Percentiles rank a stretch among this genome's conserved stretches.
These are phyloP conservation scores for Calyptomena viridis DNA, from an alignment of 2,113 vertebrate genomes.

Conservation along the genomic window DNA sequence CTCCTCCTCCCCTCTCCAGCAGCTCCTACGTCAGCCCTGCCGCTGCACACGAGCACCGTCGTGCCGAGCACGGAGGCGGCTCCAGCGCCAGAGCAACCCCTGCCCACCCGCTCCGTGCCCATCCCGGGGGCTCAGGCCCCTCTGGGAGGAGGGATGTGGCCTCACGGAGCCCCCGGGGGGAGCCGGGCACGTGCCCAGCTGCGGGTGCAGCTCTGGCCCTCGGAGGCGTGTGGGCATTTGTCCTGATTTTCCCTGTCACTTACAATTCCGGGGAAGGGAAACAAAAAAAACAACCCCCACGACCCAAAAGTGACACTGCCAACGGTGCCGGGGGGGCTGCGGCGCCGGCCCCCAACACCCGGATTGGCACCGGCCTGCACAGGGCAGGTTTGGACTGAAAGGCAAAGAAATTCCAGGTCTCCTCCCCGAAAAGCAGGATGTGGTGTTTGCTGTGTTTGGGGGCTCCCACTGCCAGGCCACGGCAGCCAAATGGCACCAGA, in stretches of 20 bases:
- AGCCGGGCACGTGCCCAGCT: neutral
- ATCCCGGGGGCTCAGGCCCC: neutral
- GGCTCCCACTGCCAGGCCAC: neutral
- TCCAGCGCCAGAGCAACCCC: neutral
- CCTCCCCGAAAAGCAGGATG: neutral
- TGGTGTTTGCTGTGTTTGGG: rapidly evolving
- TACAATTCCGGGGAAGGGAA: neutral
- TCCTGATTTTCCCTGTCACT: neutral
- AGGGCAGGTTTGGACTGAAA: neutral
- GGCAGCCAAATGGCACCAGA: rapidly evolving
- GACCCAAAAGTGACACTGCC: neutral
- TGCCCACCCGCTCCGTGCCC: neutral
- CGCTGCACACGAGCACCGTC: neutral
- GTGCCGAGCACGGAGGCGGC: neutral
- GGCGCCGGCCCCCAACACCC: neutral
- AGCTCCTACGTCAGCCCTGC: neutral
- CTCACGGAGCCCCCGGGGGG: neutral
- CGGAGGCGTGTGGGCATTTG: neutral
- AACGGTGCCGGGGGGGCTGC: neutral
- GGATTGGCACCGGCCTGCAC: neutral
- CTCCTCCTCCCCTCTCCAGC: neutral
- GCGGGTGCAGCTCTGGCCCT: neutral
- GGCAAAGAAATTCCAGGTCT: rapidly evolving
- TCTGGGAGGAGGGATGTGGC: neutral
- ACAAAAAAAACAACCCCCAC: neutral